Percentiles rank a stretch among this genome's conserved stretches.
Evolutionary conservation across 2,113 vertebrate species (phyloP).

Genomic region (Zosterops lateralis): DNA sequence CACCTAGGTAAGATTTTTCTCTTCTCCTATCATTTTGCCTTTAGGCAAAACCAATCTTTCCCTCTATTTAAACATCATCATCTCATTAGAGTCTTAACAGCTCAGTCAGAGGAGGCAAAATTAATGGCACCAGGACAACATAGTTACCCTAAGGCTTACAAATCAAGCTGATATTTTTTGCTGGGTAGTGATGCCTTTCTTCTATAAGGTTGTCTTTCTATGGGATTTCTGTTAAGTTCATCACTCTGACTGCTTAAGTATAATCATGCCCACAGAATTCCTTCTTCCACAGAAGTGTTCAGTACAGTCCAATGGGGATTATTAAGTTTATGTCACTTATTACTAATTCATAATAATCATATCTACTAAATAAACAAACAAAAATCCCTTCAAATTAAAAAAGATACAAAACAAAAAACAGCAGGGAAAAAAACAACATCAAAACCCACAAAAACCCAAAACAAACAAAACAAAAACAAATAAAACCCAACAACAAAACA

Average conservation of each 20-base stretch:
- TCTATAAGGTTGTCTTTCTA: not conserved
- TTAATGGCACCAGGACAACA: not conserved
- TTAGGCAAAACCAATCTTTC: not conserved
- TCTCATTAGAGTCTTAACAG: not conserved
- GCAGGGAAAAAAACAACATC: not conserved
- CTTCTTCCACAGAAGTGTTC: not conserved
- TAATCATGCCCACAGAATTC: not conserved
- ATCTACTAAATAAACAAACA: not conserved
- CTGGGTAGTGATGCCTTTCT: not conserved
- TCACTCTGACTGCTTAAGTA: not conserved
- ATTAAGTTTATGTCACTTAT: not conserved
- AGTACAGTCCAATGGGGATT: not conserved
- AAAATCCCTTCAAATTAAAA: rapidly evolving
- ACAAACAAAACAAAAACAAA: not conserved
- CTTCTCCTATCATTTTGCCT: not conserved
- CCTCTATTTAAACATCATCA: not conserved
- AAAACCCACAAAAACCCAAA: not conserved
- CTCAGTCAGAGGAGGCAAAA: not conserved
- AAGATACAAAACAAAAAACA: not conserved
- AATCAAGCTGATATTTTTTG: not conserved
- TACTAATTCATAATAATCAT: not conserved
- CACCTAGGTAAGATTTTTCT: not conserved
- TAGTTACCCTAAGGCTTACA: not conserved
- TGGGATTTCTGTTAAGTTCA: not conserved
- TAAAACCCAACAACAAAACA: not conserved